These are phyloP conservation scores for Drosophila takahashii DNA, from an alignment of 1,140 invertebrate genomes.

Conservation along the genomic window DNA sequence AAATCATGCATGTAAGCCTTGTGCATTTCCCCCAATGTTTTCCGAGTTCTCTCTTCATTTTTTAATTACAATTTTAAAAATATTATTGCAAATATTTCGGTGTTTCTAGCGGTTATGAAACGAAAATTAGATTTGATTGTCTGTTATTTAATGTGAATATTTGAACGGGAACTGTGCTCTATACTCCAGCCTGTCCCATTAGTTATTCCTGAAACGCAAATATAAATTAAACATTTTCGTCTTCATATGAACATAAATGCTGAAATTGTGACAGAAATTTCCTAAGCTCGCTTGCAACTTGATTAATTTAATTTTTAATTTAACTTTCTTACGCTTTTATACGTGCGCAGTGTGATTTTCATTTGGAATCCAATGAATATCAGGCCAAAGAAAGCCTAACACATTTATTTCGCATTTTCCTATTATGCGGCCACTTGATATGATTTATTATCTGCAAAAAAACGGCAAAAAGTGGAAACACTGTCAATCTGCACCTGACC, in stretches of 20 bases:
- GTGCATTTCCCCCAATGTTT: not conserved
- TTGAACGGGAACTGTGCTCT: too few species aligned
- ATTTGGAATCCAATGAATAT: not conserved
- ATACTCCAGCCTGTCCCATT: too few species aligned
- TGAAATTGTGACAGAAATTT: too few species aligned
- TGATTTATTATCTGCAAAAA: conserved; percentile 12
- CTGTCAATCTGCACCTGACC: conserved; percentile 1
- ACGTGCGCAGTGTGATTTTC: too few species aligned
- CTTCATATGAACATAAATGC: too few species aligned
- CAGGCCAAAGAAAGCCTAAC: not conserved
- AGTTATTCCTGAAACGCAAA: too few species aligned
- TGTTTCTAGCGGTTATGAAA: not conserved
- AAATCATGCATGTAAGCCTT: conserved; percentile 23
- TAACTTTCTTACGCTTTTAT: too few species aligned
- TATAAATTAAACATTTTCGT: too few species aligned
- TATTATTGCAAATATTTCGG: not conserved
- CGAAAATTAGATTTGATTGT: too few species aligned
- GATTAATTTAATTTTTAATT: too few species aligned
- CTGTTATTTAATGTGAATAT: too few species aligned
- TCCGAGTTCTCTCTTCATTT: not conserved
- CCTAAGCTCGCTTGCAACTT: too few species aligned
- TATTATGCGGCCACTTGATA: not conserved
- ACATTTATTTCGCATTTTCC: not conserved
- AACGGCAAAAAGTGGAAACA: not conserved
- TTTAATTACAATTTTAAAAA: conserved; percentile 17